Evolutionary conservation across 2,888 invertebrate genomes (phyloP).

Genomic region (Amiota minor): DNA sequence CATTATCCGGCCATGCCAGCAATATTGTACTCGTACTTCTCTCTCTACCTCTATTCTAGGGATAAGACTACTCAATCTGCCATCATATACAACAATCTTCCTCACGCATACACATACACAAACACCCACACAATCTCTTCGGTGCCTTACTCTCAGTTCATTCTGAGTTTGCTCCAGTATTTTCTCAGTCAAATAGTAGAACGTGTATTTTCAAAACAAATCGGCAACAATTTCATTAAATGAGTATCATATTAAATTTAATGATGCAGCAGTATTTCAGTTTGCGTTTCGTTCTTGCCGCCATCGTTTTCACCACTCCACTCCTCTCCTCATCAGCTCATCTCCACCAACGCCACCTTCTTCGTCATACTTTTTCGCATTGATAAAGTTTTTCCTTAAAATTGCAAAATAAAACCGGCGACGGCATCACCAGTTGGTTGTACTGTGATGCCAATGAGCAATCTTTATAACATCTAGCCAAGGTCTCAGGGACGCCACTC

Average conservation of each 20-base stretch:
- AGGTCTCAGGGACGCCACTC: background rate
- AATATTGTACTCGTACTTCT: constrained; percentile 60
- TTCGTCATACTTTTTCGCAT: constrained; percentile 29
- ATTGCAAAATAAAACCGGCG: constrained; percentile 11
- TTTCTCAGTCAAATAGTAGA: constrained; percentile 58
- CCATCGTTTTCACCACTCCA: background rate
- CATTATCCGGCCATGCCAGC: constrained; percentile 65
- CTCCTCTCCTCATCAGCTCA: no score
- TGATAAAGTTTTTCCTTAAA: constrained; percentile 53
- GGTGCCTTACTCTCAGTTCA: constrained; percentile 28
- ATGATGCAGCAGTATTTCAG: constrained; percentile 75
- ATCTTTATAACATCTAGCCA: background rate
- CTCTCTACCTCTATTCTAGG: no score
- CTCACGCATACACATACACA: background rate
- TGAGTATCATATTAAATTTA: constrained; percentile 75
- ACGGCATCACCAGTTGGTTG: constrained; percentile 29
- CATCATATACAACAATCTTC: background rate
- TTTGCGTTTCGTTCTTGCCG: constrained; percentile 60
- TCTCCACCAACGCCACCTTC: no score
- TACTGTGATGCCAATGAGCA: constrained; percentile 3
- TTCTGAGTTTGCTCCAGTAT: constrained; percentile 13
- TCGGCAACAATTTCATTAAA: constrained; percentile 75
- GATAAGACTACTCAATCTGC: constrained; percentile 13
- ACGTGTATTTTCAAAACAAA: constrained; percentile 74
- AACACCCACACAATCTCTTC: constrained; percentile 44